These are phyloP conservation scores for Nemopilema nomurai DNA, from an alignment of 30 jellyfish, hydroid and myxozoan species.

Conservation along the genomic window DNA sequence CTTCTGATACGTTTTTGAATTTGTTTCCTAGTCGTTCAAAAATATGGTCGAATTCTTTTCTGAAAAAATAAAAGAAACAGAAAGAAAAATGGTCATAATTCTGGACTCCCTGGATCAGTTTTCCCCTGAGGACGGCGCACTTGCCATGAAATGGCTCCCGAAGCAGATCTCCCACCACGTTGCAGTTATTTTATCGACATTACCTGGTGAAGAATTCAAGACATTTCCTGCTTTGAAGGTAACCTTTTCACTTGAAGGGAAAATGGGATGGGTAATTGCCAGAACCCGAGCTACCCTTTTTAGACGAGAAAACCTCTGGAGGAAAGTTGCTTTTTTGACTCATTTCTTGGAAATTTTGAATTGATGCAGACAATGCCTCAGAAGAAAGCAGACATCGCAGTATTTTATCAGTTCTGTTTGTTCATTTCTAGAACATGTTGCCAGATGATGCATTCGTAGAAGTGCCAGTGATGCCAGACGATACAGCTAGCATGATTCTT, in stretches of 20 bases:
- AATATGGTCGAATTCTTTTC: conserved; percentile 55
- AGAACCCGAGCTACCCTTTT: too few species aligned
- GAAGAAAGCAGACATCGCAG: neutral
- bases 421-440: conserved; percentile 25
- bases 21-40: conserved; percentile 41
- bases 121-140: conserved; percentile 74
- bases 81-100: conserved; percentile 49
- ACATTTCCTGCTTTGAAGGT: conserved; percentile 73
- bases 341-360: too few species aligned
- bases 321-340: too few species aligned
- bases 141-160: conserved; percentile 84
- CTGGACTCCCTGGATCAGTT: conserved; percentile 91
- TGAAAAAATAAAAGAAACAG: conserved; percentile 4
- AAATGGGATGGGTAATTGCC: too few species aligned
- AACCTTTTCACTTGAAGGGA: neutral
- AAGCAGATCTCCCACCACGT: conserved; percentile 29
- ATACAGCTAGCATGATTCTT: conserved; percentile 66
- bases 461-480: conserved; percentile 69
- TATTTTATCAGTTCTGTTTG: neutral
- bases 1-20: neutral
- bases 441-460: conserved; percentile 48
- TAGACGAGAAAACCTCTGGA: too few species aligned
- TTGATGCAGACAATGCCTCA: neutral
- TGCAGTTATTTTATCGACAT: conserved; percentile 64
- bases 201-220: conserved; percentile 73